Evolutionary conservation across 2,888 invertebrate genomes (phyloP), one percentile per base, ranked within the genome.

Genomic region (Cephus pulcher): DNA sequence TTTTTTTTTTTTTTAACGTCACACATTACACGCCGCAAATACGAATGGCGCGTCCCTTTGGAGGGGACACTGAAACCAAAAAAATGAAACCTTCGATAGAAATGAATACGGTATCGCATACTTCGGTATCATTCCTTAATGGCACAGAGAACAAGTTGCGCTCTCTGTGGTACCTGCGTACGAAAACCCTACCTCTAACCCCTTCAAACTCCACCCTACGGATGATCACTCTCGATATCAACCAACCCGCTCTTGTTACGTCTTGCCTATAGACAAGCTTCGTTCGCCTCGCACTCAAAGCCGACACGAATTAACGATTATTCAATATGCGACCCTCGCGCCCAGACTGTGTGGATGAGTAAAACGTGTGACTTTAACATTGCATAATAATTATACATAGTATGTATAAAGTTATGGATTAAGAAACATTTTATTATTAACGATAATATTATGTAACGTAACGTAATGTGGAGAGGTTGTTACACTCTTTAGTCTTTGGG

Each of bases 361-460:
- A 88, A 85, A 15, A 78, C 84, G 89, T 88, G 88, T 88, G 89
- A 89, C 88, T 89, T 89, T 87, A 88, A 87, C 88, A 90, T 90
- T 91, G 90, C 91, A 91, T 91, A 90, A 90, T 90, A 89, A 90
- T 90, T 90, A 91, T 91, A 91, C 91, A 91, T 90, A 91, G 90
- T 82, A 90, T 91, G 91, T 91, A 91, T 91, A 91, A 91, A 91
- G 91, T 90, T 89, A 89, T 88, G 88, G 84, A 88, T 84, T 90
- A 90, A 90, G 89, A 81, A 89, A 88, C 88, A 87, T 88, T 88
- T 87, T 90, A 90, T 91, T 90, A 90, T 88, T 89, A 90, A 90
- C 83, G 87, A 89, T 88, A 88, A 88, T 88, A 85, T 84, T 85
- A 85, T 89, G 86, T 88, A 87, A 89, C 86, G 85, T 89, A 87